Conservation (phyloP, 2,113 vertebrate genomes). For the Pseudolaguvia tuberculata region DNA sequence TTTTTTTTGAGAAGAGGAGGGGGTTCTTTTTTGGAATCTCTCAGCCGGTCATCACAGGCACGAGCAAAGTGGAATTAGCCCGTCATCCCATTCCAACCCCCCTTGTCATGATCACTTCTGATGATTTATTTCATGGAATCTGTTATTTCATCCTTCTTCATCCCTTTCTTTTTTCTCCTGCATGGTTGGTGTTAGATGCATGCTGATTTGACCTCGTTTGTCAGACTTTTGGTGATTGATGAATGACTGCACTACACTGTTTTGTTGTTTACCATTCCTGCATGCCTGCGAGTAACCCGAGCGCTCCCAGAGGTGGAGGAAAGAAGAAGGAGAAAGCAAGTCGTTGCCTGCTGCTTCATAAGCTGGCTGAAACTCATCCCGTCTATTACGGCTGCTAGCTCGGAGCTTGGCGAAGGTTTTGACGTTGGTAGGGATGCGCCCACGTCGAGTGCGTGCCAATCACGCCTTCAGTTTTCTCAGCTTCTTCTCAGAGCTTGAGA, state of each 20-base stretch:
- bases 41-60: slow-evolving; percentile 32
- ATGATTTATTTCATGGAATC: slow-evolving; percentile 25
- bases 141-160: neutral
- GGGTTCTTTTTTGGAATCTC: neutral
- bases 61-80: slow-evolving; percentile 23
- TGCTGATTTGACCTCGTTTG: slow-evolving; percentile 31
- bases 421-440: slow-evolving; percentile 11
- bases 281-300: slow-evolving; percentile 16
- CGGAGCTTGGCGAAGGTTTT: slow-evolving; percentile 21
- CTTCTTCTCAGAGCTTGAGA: slow-evolving; percentile 16
- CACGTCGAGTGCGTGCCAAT: slow-evolving; percentile 50
- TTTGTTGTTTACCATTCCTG: slow-evolving; percentile 23
- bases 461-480: slow-evolving; percentile 45
- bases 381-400: slow-evolving; percentile 14
- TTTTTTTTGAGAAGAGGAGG: neutral
- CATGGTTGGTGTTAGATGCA: slow-evolving; percentile 42
- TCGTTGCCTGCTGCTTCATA: neutral
- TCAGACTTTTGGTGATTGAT: slow-evolving; percentile 30
- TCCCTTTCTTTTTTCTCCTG: slow-evolving; percentile 9
- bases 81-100: slow-evolving; percentile 31
- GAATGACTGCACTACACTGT: slow-evolving; percentile 18
- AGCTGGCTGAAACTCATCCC: slow-evolving; percentile 17
- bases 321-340: slow-evolving; percentile 7
- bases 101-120: slow-evolving; percentile 15
- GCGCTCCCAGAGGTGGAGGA: neutral